Conservation (phyloP, 2,888 invertebrate genomes). For the Candidula unifasciata region DNA sequence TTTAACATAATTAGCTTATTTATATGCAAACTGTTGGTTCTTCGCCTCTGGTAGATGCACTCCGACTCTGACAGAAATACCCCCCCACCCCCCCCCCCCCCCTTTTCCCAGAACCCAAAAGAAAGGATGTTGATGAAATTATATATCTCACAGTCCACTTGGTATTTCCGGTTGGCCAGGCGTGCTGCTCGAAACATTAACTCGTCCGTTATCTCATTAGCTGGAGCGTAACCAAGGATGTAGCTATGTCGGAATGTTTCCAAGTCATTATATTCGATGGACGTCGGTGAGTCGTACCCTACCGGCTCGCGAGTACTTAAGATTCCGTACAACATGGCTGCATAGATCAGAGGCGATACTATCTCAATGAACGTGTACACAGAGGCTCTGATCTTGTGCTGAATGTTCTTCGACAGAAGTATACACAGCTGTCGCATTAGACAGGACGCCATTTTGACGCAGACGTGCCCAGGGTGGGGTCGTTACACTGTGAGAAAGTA, state of each 20-base stretch:
- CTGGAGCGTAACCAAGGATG: slow-evolving; percentile 18
- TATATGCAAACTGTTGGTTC: no score
- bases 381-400: background rate
- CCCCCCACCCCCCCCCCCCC: no score
- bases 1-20: no score
- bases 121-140: background rate
- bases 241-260: background rate
- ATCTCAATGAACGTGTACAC: background rate
- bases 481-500: no score
- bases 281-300: background rate
- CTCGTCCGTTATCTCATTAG: background rate
- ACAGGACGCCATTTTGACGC: background rate
- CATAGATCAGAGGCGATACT: background rate
- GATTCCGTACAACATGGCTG: background rate
- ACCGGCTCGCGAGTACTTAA: background rate
- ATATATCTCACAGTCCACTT: background rate
- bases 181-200: background rate
- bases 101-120: background rate
- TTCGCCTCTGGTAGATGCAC: no score
- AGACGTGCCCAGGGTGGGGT: no score
- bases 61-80: no score
- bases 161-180: background rate
- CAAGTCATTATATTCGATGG: background rate
- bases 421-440: background rate
- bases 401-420: background rate